Evolutionary conservation across 2,113 vertebrate genomes (phyloP).

Genomic region (Hystrix cristata): DNA sequence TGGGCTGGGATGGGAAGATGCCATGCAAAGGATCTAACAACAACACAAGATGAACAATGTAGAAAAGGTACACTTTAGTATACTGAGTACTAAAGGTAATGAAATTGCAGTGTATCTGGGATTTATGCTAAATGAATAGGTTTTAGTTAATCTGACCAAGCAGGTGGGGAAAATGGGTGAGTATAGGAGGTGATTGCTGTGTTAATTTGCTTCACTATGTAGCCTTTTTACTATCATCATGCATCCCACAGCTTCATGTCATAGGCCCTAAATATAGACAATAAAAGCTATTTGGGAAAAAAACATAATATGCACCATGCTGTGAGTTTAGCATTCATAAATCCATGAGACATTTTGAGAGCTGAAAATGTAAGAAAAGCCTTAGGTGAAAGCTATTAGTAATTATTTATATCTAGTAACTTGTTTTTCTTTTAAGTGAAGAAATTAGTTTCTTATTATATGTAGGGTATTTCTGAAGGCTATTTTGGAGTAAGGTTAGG

Average conservation of each 20-base stretch:
- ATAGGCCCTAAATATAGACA: background rate
- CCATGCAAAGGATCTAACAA: background rate
- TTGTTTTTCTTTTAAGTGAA: background rate
- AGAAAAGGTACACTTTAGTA: background rate
- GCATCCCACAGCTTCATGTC: background rate
- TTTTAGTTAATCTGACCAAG: background rate
- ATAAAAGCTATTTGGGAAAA: background rate
- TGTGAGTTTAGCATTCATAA: conserved; percentile 33
- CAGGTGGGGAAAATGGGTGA: background rate
- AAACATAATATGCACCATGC: background rate
- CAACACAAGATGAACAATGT: background rate
- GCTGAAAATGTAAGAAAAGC: background rate
- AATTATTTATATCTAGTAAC: background rate
- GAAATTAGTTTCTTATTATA: background rate
- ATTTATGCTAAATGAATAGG: background rate
- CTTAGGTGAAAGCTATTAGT: background rate
- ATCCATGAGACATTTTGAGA: conserved; percentile 14
- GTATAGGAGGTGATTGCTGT: background rate
- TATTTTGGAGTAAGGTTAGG: background rate
- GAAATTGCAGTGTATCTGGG: background rate
- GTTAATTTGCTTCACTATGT: background rate
- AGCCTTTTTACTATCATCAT: background rate
- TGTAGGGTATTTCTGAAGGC: background rate
- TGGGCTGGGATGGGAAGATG: background rate
- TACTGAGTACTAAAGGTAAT: background rate